A percentile compares a stretch with the other conserved stretches of the same genome.
phyloP scores from a whole-genome alignment of 2,797 vertebrate species.

The Pteronotus mesoamericanus region DNA sequence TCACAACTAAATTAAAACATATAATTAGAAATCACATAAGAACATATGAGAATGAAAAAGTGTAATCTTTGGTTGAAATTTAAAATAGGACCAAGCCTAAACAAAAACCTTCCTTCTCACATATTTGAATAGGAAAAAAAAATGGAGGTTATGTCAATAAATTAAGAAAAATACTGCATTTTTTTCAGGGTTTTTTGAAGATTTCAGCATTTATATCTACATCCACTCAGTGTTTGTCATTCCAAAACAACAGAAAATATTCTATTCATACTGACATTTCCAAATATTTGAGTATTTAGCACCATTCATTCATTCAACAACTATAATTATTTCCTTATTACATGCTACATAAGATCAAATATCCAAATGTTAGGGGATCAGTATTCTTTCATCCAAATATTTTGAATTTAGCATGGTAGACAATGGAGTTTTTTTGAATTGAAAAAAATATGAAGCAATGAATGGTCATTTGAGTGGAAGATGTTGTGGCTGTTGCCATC shows the following conservation, averaged over 20 bases:
- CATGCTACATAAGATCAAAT: not conserved
- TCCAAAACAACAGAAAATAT: not conserved
- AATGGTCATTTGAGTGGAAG: not conserved
- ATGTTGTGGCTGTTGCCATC: not conserved
- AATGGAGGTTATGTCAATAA: not conserved
- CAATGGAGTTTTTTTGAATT: not conserved
- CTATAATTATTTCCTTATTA: not conserved
- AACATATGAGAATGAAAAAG: not conserved
- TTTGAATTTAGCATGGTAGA: not conserved
- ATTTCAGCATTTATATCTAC: not conserved
- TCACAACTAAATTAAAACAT: slow-evolving; percentile 22
- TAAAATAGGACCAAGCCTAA: not conserved
- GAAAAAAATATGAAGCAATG: not conserved
- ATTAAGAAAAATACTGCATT: not conserved
- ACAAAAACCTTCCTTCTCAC: not conserved
- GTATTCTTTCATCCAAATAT: not conserved
- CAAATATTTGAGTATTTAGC: not conserved
- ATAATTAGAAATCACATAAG: not conserved
- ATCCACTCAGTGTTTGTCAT: not conserved
- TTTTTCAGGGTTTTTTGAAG: not conserved
- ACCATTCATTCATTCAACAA: not conserved
- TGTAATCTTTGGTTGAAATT: not conserved
- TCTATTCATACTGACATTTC: not conserved
- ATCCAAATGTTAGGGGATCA: not conserved
- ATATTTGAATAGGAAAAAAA: not conserved